Base-by-base conservation (phyloP, 1,140 invertebrate genomes). In the Halesus radiatus region DNA sequence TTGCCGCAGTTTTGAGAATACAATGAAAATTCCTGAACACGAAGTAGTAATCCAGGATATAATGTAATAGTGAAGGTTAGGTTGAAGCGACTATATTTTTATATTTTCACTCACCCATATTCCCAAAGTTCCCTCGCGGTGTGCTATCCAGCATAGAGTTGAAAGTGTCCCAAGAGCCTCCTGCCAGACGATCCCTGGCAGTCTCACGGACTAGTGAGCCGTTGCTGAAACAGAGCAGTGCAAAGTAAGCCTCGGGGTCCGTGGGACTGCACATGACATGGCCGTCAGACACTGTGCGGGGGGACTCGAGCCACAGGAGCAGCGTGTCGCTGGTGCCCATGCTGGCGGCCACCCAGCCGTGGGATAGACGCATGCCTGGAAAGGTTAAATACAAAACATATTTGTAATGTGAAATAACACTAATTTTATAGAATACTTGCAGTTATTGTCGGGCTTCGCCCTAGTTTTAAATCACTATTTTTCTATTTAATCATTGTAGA, bases 271-370 rank as follows among this genome's bases (percentile, higher is more conserved):
- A 94, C 3, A 98, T 91, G 37, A 98, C 90, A 86, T 98, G 96
- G 0, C 97, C 97, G 72, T 96, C 93, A 1, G 92, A 85, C 0
- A 94, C 89, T 6, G 91, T 89, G 22, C 90, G 92, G 0, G 95
- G 93, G 26, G 93, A 87, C 50, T 91, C 87, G 1, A 98, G 87
- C 89, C 94, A 96, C 29, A 98, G 88, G 85, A 99, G 95, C 0
- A 98, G 84, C 0, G 96, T 98, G 88, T 99, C 98, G 85, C 96
- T 98, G 0, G 97, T 98, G 3, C 97, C 97, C 3, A 99, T 90
- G 84, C 96, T 98, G 8, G 98, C 93, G 1, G 94, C 96, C 10
- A 99, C 89, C 89, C 98, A 98, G 54, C 94, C 94, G 68, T 94
- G 88, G 15, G 92, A 91, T 6, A 98, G 89, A 73, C 94, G 92